These are phyloP conservation scores for Oryzias curvinotus DNA, from an alignment of 2,113 vertebrate species.

Conservation along the genomic window DNA sequence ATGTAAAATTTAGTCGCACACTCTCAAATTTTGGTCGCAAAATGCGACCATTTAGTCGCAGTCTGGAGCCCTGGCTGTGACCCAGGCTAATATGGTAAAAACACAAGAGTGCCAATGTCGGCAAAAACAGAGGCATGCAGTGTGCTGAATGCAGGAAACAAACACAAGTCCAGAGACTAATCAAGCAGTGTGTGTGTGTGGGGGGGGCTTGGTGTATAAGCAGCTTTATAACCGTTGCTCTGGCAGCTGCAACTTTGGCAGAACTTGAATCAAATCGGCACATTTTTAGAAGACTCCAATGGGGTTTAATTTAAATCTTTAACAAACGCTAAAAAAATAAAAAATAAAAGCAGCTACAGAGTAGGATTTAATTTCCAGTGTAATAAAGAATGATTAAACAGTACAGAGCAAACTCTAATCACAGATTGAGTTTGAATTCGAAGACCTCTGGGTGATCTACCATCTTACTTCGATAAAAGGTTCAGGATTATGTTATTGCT, in stretches of 20 bases:
- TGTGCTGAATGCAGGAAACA: constrained; percentile 53
- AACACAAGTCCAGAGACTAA: constrained; percentile 33
- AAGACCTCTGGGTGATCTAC: too few species aligned
- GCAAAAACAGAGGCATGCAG: constrained; percentile 32
- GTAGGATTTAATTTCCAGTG: too few species aligned
- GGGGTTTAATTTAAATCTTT: too few species aligned
- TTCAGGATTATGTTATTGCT: too few species aligned
- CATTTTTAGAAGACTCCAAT: constrained; percentile 38
- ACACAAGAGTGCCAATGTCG: constrained; percentile 45
- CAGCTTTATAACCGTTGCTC: constrained; percentile 23
- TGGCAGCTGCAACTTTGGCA: constrained; percentile 37
- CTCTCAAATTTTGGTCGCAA: too few species aligned
- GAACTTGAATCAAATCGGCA: constrained; percentile 58
- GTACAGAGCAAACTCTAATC: too few species aligned
- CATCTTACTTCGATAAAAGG: too few species aligned
- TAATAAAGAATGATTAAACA: too few species aligned
- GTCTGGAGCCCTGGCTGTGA: constrained; percentile 66
- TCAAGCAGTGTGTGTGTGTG: neutral
- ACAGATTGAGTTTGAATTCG: too few species aligned
- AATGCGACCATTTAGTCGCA: too few species aligned
- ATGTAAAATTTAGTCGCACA: too few species aligned
- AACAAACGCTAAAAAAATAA: neutral
- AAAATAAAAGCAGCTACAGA: too few species aligned
- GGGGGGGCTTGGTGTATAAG: constrained; percentile 44
- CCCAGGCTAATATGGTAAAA: constrained; percentile 72